Base-by-base conservation (phyloP, 2,113 vertebrate species). In the Megaceryle torquata region DNA sequence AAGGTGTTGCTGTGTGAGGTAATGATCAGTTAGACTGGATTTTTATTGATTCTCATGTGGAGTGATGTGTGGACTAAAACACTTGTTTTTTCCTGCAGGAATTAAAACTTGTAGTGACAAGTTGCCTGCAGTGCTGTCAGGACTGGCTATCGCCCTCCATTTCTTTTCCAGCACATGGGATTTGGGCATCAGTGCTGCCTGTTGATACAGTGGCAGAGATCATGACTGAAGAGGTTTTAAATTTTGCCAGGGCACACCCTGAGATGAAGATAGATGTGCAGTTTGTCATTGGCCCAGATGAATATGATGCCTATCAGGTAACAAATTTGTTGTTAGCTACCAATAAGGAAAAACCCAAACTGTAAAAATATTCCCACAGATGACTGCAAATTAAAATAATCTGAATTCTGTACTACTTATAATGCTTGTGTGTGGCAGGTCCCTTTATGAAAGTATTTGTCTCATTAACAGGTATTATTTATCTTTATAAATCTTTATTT, bases 131-230 rank as follows among this genome's bases (percentile, higher is more conserved):
- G 43, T 18, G 5, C 13, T 88, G 97, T 33, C 10, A 0, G 12
- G 0, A 16, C 2, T 0, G 0, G 0, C 1, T 9, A 0, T 3
- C 25, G 91, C 29, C 59, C 43, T 99, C 99, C 6, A 91, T 99
- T 83, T 95, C 98, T 65, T 99, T 99, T 76, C 99, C 99, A 59
- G 97, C 98, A 35, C 93, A 98, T 31, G 98, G 97, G 14, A 97
- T 97, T 12, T 98, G 98, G 88, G 20, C 4, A 1, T 74, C 94
- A 15, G 0, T 2, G 1, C 93, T 98, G 20, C 0, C 2, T 12
- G 79, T 80, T 41, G 9, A 14, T 10, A 50, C 31, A 29, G 97
- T 85, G 37, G 98, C 98, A 13, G 1, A 60, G 6, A 95, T 98
- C 64, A 98, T 99, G 98, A 89, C 84, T 6, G 2, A 46, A 4